These are phyloP conservation scores for Maccullochella peelii DNA, from an alignment of 2,113 vertebrate species.

Conservation along the genomic window DNA sequence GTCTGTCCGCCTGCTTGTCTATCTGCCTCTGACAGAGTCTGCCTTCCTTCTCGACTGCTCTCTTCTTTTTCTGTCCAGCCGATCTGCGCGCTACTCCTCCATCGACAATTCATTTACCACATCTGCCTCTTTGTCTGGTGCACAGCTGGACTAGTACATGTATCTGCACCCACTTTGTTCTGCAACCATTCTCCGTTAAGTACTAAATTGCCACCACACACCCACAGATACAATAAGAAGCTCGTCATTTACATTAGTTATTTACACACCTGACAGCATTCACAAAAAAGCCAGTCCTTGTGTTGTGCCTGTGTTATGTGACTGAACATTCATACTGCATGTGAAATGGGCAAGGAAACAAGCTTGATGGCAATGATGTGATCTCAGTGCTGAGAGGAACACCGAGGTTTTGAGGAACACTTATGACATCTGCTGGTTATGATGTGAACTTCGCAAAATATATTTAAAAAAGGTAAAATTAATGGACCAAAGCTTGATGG, in stretches of 20 bases:
- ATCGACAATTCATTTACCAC: conserved; percentile 47
- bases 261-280: conserved; percentile 43
- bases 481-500: not conserved
- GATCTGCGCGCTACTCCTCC: conserved; percentile 25
- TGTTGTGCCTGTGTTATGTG: conserved; percentile 21
- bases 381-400: conserved; percentile 32
- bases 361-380: conserved; percentile 49
- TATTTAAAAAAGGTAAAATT: not conserved
- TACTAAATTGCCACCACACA: conserved; percentile 15
- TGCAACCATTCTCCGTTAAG: conserved; percentile 49
- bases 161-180: conserved; percentile 48
- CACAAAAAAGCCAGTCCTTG: not conserved
- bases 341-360: conserved; percentile 51
- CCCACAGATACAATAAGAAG: not conserved
- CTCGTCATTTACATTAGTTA: conserved; percentile 23
- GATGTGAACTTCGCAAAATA: conserved; percentile 28
- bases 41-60: conserved; percentile 14
- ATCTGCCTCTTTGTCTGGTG: conserved; percentile 52
- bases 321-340: conserved; percentile 59
- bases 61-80: conserved; percentile 20
- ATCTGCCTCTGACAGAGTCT: conserved; percentile 31
- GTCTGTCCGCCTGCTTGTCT: conserved; percentile 49
- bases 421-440: conserved; percentile 83
- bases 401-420: conserved; percentile 73
- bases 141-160: conserved; percentile 54